These are phyloP conservation scores for Sula dactylatra DNA, from an alignment of 2,113 vertebrate genomes.

Conservation along the genomic window DNA sequence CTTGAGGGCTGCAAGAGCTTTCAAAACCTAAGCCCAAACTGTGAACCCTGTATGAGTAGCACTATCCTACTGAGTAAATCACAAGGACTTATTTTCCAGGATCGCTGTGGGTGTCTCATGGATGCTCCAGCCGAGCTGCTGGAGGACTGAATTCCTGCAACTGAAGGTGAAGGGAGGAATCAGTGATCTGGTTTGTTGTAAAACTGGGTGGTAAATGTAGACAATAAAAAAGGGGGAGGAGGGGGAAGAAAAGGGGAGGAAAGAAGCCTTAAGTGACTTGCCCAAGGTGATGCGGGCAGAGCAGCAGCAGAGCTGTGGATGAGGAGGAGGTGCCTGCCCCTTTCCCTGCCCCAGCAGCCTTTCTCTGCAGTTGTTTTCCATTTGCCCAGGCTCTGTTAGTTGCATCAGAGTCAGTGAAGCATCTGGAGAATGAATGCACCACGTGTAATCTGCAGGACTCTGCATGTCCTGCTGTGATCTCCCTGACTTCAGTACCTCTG, in stretches of 20 bases:
- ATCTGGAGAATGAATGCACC: background rate
- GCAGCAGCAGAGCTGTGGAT: background rate
- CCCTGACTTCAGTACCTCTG: background rate
- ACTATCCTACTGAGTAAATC: background rate
- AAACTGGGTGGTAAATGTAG: background rate
- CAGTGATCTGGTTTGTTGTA: background rate
- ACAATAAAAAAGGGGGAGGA: background rate
- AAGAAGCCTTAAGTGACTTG: background rate
- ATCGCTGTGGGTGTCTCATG: no score
- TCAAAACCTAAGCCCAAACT: background rate
- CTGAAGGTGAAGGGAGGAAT: background rate
- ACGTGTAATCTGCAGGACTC: background rate
- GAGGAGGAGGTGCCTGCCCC: background rate
- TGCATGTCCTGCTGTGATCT: background rate
- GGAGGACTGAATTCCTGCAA: background rate
- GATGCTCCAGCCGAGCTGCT: background rate
- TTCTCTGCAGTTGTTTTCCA: background rate
- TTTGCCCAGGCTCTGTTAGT: background rate
- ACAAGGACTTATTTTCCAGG: background rate
- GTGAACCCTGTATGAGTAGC: accelerated
- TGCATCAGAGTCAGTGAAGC: accelerated
- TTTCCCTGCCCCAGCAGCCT: background rate
- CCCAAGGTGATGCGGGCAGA: background rate
- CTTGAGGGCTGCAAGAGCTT: background rate
- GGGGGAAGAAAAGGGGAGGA: accelerated